Conservation (phyloP, 2,888 invertebrate genomes). For the Tetrapedia diversipes region DNA sequence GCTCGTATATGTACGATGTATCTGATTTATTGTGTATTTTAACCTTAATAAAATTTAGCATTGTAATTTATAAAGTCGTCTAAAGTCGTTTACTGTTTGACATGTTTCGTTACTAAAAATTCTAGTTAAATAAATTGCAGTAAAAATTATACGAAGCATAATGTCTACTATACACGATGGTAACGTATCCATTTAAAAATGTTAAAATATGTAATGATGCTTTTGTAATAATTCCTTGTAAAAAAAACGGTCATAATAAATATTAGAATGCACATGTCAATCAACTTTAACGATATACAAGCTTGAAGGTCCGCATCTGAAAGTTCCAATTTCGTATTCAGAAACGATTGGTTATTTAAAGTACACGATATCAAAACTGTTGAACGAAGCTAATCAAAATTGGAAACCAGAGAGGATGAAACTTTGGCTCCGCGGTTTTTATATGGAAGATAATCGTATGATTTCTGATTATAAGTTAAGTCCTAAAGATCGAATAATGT, state of each 20-base stretch:
- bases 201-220: background rate
- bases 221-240: background rate
- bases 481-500: constrained; percentile 36
- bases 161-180: constrained; percentile 19
- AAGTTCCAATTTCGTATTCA: constrained; percentile 42
- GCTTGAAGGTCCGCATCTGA: constrained; percentile 46
- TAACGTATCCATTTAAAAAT: constrained; percentile 14
- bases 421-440: constrained; percentile 57
- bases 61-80: background rate
- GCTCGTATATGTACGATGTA: background rate
- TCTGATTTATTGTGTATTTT: background rate
- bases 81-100: background rate
- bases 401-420: constrained; percentile 58
- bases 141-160: background rate
- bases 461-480: constrained; percentile 53
- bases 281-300: constrained; percentile 45
- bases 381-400: constrained; percentile 15
- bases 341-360: constrained; percentile 60
- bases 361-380: constrained; percentile 32
- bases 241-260: constrained; percentile 15
- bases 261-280: constrained; percentile 40
- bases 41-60: constrained; percentile 18
- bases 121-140: background rate
- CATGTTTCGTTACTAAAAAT: background rate
- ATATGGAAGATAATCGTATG: constrained; percentile 55